Conservation (phyloP, 2,888 invertebrate genomes). For the Drosophila phalerata region DNA sequence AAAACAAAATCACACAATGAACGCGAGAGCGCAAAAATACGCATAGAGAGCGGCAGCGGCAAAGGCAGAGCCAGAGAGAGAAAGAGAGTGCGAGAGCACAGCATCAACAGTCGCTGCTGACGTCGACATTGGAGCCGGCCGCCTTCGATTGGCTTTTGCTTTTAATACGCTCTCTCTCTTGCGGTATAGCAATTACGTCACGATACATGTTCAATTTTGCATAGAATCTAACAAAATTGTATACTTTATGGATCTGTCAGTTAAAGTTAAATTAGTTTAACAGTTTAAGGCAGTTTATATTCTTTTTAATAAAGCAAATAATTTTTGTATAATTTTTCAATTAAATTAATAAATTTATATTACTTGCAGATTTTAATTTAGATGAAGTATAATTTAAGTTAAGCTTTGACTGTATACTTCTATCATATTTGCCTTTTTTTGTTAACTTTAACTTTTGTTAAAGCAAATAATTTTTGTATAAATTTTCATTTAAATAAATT, state of each 20-base stretch:
- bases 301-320: too few species aligned
- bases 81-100: conserved; percentile 29
- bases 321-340: too few species aligned
- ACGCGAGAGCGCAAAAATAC: conserved; percentile 11
- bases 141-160: conserved; percentile 54
- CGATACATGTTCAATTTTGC: neutral
- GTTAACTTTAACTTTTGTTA: too few species aligned
- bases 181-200: conserved; percentile 6
- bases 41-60: conserved; percentile 15
- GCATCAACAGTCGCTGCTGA: conserved; percentile 50
- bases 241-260: neutral
- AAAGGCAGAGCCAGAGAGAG: conserved; percentile 5
- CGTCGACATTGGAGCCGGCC: conserved; percentile 61
- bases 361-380: too few species aligned
- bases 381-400: too few species aligned
- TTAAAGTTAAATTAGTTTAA: neutral
- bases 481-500: too few species aligned
- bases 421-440: too few species aligned
- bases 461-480: too few species aligned
- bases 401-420: too few species aligned
- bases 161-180: conserved; percentile 44
- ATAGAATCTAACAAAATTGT: neutral
- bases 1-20: conserved; percentile 42
- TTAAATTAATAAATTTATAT: too few species aligned
- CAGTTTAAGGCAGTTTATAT: neutral